Evolutionary conservation across 2,797 vertebrate species (phyloP).

Genomic region (Argya squamiceps): DNA sequence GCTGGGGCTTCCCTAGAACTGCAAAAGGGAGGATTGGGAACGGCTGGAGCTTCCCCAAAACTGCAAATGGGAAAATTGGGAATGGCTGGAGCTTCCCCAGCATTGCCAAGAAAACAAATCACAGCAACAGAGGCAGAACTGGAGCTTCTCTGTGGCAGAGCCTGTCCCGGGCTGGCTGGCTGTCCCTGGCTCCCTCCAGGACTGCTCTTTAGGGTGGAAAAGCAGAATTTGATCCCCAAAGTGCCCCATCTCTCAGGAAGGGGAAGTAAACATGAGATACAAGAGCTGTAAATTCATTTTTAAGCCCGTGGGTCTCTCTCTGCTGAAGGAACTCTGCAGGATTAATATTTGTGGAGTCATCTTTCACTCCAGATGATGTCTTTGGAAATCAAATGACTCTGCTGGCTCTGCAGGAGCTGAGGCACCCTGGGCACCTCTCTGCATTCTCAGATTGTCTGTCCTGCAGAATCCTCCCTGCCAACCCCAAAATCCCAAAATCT

Average conservation of each 20-base stretch:
- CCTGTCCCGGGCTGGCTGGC: not conserved
- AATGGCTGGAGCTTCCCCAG: not conserved
- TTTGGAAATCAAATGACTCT: not conserved
- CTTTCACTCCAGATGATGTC: not conserved
- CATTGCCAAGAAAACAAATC: not conserved
- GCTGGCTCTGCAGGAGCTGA: not conserved
- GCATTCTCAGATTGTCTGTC: rapidly evolving
- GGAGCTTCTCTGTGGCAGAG: not conserved
- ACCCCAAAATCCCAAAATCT: not conserved
- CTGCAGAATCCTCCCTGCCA: rapidly evolving
- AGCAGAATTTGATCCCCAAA: not conserved
- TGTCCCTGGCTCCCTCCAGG: not conserved
- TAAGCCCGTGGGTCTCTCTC: not conserved
- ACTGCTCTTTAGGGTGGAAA: not conserved
- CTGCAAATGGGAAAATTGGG: not conserved
- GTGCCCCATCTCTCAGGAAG: not conserved
- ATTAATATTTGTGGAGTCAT: not conserved
- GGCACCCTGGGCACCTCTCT: rapidly evolving
- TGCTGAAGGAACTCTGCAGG: not conserved
- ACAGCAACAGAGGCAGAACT: not conserved
- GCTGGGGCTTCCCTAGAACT: not conserved
- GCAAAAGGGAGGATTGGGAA: not conserved
- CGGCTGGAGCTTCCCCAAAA: not conserved
- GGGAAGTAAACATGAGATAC: rapidly evolving
- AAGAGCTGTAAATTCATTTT: not conserved